A percentile compares a stretch with the other conserved stretches of the same genome.
Evolutionary conservation across 1,140 invertebrate species (phyloP).

Genomic region (Acromyrmex charruanus): DNA sequence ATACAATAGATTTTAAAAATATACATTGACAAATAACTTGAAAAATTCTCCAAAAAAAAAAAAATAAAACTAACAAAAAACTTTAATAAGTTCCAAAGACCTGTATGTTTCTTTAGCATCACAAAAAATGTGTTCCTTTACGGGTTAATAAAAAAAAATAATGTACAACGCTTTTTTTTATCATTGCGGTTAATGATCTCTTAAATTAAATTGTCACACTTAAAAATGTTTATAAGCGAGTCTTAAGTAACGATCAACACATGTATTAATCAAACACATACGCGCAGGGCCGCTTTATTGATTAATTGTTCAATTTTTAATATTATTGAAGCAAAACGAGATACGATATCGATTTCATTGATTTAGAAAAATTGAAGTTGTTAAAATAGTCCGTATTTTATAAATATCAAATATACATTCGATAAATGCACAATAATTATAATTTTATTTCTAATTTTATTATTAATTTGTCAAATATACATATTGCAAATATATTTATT

Average conservation of each 20-base stretch:
- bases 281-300: neutral
- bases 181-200: neutral
- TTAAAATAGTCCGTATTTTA: neutral
- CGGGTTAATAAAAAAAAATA: neutral
- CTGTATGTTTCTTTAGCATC: too few relatives aligned
- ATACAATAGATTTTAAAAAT: too few relatives aligned
- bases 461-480: neutral
- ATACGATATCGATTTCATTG: neutral
- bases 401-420: neutral
- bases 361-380: neutral
- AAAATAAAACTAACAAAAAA: too few relatives aligned
- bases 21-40: too few relatives aligned
- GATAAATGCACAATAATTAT: too few relatives aligned
- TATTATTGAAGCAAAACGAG: neutral
- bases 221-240: slow-evolving; percentile 3
- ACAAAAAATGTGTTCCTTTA: too few relatives aligned
- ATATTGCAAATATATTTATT: too few relatives aligned
- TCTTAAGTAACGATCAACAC: neutral
- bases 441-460: too few relatives aligned
- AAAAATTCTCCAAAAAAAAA: too few relatives aligned
- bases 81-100: too few relatives aligned
- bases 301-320: neutral
- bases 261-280: neutral
- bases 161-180: neutral
- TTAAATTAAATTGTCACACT: neutral